Conservation (phyloP, 2,113 vertebrate species). For the Scatophagus argus region DNA sequence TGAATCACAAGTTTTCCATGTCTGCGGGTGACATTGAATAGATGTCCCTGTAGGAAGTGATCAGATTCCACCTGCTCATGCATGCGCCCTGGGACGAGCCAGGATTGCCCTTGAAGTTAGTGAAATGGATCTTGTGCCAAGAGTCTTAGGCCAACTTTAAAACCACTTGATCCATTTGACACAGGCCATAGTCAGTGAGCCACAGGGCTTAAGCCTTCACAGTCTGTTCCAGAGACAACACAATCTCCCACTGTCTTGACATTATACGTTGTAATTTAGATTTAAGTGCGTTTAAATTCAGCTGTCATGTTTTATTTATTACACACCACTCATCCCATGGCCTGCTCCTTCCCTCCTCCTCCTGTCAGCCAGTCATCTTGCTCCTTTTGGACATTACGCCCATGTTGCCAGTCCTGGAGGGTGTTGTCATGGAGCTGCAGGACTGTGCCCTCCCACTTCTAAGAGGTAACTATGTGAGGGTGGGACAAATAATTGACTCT, state of each 20-base stretch:
- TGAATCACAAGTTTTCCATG: conserved; percentile 14
- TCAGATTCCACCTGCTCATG: conserved; percentile 28
- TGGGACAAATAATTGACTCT: neutral
- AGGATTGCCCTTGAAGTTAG: conserved; percentile 56
- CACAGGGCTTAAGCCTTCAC: conserved; percentile 18
- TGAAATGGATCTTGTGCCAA: conserved; percentile 45
- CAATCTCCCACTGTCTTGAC: neutral
- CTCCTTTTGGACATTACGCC: conserved; percentile 94
- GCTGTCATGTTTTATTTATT: conserved; percentile 1
- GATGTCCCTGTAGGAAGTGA: conserved; percentile 8
- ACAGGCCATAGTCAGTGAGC: conserved; percentile 2
- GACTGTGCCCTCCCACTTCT: conserved; percentile 95
- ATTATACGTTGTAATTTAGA: neutral
- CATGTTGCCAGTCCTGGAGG: conserved; percentile 93
- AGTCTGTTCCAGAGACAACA: neutral
- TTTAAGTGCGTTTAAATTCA: neutral
- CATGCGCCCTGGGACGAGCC: neutral
- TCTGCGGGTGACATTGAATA: conserved; percentile 11
- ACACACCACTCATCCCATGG: conserved; percentile 73
- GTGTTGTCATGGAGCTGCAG: conserved; percentile 97
- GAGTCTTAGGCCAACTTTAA: conserved; percentile 55
- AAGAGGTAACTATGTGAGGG: conserved; percentile 82
- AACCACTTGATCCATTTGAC: conserved; percentile 62
- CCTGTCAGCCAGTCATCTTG: conserved; percentile 88
- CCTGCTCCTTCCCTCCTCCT: conserved; percentile 74